Percentiles rank a stretch among this genome's conserved stretches.
phyloP scores from a whole-genome alignment of 2,797 vertebrate genomes.

The Hybognathus amarus region DNA sequence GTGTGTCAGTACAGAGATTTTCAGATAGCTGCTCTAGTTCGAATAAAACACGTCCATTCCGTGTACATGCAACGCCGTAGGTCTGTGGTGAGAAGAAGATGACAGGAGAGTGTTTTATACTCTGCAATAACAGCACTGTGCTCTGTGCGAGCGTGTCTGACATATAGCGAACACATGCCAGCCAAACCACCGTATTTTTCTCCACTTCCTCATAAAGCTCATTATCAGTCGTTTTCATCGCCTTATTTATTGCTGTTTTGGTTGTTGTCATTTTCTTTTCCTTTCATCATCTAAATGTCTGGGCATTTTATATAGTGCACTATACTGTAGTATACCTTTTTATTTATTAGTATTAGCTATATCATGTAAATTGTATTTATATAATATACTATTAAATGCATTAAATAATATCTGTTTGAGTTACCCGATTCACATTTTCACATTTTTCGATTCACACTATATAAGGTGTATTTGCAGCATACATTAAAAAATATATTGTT shows the following conservation, averaged over 20 bases:
- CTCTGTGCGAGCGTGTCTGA: conserved; percentile 46
- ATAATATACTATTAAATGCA: not conserved
- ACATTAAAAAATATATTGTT: too few relatives aligned
- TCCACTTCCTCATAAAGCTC: conserved; percentile 69
- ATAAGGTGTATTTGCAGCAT: not conserved
- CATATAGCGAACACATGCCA: conserved; percentile 44
- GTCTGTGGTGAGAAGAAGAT: conserved; percentile 60
- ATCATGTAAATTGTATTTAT: not conserved
- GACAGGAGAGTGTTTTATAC: conserved; percentile 55
- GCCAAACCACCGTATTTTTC: conserved; percentile 67
- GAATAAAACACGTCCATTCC: conserved; percentile 24
- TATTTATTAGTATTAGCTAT: not conserved
- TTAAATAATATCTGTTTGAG: not conserved
- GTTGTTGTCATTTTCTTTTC: not conserved
- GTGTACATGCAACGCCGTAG: conserved; percentile 1
- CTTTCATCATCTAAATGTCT: not conserved
- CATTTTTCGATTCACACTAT: too few relatives aligned
- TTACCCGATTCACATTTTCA: not conserved
- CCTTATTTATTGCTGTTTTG: conserved; percentile 29
- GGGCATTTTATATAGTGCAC: not conserved
- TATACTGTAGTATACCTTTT: not conserved
- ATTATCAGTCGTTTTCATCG: conserved; percentile 41
- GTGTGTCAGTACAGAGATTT: conserved; percentile 29
- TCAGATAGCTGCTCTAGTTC: conserved; percentile 20
- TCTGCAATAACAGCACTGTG: conserved; percentile 37